Conservation (phyloP, 2,113 vertebrate species). For the Origma solitaria region DNA sequence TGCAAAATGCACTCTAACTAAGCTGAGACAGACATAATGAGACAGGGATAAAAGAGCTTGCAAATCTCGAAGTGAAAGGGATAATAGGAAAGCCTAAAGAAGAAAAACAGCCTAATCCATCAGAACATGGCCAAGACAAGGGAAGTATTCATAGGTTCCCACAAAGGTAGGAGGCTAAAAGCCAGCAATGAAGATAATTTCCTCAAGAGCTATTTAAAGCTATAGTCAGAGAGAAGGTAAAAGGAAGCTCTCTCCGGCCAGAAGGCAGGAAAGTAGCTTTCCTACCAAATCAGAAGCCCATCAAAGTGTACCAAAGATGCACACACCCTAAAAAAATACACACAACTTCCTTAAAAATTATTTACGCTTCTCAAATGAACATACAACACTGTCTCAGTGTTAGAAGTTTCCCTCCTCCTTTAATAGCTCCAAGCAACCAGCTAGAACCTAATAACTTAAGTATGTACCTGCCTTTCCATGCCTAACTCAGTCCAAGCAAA, state of each 20-base stretch:
- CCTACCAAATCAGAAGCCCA: neutral
- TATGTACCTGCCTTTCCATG: neutral
- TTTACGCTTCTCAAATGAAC: neutral
- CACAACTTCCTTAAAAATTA: neutral
- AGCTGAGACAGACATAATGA: neutral
- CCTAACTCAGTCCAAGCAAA: neutral
- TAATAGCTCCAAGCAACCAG: neutral
- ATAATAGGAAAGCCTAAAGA: neutral
- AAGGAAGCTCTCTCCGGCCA: neutral
- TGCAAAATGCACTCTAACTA: neutral
- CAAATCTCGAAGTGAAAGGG: constrained; percentile 6
- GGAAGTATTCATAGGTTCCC: neutral
- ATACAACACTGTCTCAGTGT: neutral
- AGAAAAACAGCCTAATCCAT: neutral
- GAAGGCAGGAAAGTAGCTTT: neutral
- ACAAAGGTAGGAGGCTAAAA: neutral
- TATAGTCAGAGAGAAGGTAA: neutral
- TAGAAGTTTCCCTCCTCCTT: neutral
- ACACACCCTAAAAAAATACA: neutral
- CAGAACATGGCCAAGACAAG: neutral
- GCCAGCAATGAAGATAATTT: neutral
- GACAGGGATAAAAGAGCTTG: neutral
- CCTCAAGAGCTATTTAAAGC: neutral
- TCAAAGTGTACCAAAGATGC: neutral
- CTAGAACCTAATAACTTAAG: neutral